A percentile compares a stretch with the other conserved stretches of the same genome.
These are phyloP conservation scores for Arctocebus calabarensis DNA, from an alignment of 2,797 vertebrate species.

Conservation along the genomic window DNA sequence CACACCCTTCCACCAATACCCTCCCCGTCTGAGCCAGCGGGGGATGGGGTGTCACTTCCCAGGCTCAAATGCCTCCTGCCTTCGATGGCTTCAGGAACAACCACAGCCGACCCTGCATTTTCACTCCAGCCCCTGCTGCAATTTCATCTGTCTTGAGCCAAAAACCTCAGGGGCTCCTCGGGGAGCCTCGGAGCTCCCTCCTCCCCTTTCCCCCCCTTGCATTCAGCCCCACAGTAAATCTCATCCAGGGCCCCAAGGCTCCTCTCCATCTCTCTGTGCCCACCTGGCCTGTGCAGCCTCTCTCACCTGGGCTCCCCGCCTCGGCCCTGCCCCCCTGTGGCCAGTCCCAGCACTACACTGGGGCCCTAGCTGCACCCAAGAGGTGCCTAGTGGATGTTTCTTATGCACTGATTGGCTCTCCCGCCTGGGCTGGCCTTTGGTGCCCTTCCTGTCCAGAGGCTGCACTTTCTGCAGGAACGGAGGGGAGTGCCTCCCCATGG, in stretches of 20 bases:
- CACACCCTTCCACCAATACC: neutral
- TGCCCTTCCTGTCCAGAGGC: neutral
- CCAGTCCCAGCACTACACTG: neutral
- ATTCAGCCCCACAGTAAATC: neutral
- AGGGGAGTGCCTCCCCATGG: no score
- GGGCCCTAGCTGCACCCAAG: no score
- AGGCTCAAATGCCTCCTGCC: neutral
- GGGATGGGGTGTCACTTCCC: neutral
- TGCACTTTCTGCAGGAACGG: neutral
- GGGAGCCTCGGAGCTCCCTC: no score
- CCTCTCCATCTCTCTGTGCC: accelerated
- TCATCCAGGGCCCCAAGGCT: accelerated
- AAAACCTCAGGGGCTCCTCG: neutral
- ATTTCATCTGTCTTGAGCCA: neutral
- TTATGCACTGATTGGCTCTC: accelerated
- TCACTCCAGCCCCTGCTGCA: neutral
- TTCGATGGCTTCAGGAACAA: neutral
- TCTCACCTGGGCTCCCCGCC: neutral
- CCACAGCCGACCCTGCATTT: neutral
- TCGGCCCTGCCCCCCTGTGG: constrained; percentile 45
- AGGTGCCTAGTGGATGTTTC: neutral
- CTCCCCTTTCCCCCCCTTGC: no score
- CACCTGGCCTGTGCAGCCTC: accelerated
- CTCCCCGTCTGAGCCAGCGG: accelerated
- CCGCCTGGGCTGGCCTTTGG: neutral